phyloP scores from a whole-genome alignment of 2,888 invertebrate genomes.

The Eurytoma californica region DNA sequence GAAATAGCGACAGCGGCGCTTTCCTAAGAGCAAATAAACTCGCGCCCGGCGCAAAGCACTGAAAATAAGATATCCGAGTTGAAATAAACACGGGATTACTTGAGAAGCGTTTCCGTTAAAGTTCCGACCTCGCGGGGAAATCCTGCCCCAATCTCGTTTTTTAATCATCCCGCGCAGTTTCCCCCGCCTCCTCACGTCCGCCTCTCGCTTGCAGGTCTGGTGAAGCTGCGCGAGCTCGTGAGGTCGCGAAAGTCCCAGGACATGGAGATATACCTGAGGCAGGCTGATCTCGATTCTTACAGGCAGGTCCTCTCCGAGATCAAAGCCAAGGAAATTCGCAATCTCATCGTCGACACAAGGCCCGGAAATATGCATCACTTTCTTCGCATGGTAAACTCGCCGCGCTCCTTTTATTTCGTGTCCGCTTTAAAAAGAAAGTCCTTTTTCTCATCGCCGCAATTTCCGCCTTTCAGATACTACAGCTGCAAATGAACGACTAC shows the following conservation, averaged over 20 bases:
- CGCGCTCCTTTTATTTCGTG: neutral
- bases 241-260: constrained; percentile 79
- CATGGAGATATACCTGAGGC: constrained; percentile 83
- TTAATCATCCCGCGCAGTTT: neutral
- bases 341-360: constrained; percentile 86
- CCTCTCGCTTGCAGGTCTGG: constrained; percentile 77
- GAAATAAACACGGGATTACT: too few species aligned
- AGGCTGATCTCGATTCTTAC: constrained; percentile 82
- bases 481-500: constrained; percentile 90
- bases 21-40: too few species aligned
- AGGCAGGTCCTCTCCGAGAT: constrained; percentile 83
- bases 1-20: too few species aligned
- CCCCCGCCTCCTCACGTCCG: too few species aligned
- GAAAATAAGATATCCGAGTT: too few species aligned
- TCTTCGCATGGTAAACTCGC: constrained; percentile 81
- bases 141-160: neutral
- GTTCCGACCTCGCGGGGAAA: neutral
- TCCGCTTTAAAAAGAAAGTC: neutral
- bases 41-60: too few species aligned
- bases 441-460: neutral
- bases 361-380: constrained; percentile 84
- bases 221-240: constrained; percentile 84
- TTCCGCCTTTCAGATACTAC: constrained; percentile 79
- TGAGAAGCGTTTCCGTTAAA: too few species aligned
- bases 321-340: constrained; percentile 85